A percentile compares a stretch with the other conserved stretches of the same genome.
These are phyloP conservation scores for Myotis yumanensis DNA, from an alignment of 2,113 vertebrate species.

Conservation along the genomic window DNA sequence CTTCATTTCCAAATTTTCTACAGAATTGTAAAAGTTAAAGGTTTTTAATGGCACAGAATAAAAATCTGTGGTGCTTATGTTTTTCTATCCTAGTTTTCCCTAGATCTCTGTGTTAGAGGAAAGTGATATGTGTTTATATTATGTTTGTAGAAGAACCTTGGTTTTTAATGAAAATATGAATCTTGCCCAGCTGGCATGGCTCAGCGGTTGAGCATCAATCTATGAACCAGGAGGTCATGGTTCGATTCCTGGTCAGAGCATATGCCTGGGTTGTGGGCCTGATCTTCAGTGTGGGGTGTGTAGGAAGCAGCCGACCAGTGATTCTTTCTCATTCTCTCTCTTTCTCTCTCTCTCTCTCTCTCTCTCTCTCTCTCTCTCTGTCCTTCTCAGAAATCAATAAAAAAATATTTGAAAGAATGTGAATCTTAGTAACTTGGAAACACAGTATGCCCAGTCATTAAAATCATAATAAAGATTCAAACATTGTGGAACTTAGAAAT, in stretches of 20 bases:
- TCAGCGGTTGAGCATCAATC: too few relatives aligned
- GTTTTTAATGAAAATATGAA: conserved; percentile 44
- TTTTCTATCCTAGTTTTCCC: neutral
- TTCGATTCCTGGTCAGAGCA: too few relatives aligned
- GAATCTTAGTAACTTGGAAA: conserved; percentile 9
- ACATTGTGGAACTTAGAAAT: neutral
- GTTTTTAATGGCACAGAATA: conserved; percentile 32
- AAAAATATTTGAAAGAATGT: neutral
- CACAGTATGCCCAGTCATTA: neutral
- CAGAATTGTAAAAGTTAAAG: conserved; percentile 28
- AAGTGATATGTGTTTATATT: conserved; percentile 17
- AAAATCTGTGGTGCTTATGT: neutral
- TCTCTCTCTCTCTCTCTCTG: too few relatives aligned
- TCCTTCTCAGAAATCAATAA: too few relatives aligned
- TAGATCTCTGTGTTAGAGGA: neutral
- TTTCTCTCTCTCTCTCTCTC: too few relatives aligned
- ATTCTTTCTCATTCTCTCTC: too few relatives aligned
- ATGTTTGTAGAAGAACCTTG: neutral
- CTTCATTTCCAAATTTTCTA: conserved; percentile 59
- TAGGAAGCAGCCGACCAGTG: too few relatives aligned
- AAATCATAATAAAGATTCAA: conserved; percentile 22
- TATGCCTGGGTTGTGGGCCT: too few relatives aligned
- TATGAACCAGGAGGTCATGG: too few relatives aligned
- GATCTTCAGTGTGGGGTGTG: too few relatives aligned
- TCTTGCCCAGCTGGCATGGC: neutral